Conservation (phyloP, 2,797 vertebrate genomes). For the Pelochelys cantorii region DNA sequence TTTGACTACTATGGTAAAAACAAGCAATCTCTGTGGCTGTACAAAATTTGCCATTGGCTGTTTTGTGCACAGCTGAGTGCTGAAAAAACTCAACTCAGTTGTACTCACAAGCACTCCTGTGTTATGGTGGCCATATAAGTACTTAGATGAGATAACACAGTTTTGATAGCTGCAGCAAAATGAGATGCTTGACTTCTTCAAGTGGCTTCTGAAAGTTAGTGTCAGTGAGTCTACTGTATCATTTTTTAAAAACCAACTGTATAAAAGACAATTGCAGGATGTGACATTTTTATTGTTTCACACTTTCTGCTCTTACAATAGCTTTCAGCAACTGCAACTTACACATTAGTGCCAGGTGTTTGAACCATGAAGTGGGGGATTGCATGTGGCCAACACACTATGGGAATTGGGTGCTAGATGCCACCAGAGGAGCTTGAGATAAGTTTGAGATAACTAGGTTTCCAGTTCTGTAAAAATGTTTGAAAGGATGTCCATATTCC, state of each 20-base stretch:
- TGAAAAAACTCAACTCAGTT: neutral
- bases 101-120: neutral
- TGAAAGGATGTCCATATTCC: neutral
- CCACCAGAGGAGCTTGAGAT: neutral
- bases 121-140: neutral
- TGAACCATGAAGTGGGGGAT: neutral
- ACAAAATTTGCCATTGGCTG: neutral
- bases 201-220: neutral
- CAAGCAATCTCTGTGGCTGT: neutral
- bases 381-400: neutral
- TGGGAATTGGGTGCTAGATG: slow-evolving; percentile 14
- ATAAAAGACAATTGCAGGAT: neutral
- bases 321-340: slow-evolving; percentile 43
- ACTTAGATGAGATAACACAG: neutral
- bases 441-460: neutral
- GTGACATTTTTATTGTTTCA: slow-evolving; percentile 35
- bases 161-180: neutral
- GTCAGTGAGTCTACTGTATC: neutral
- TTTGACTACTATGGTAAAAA: neutral
- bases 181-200: neutral
- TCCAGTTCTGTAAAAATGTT: slow-evolving; percentile 6
- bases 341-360: neutral
- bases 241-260: neutral
- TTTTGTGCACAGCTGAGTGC: fast-evolving
- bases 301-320: slow-evolving; percentile 19